Base-by-base conservation (phyloP, 2,888 invertebrate genomes). In the Parnassius glacialis region DNA sequence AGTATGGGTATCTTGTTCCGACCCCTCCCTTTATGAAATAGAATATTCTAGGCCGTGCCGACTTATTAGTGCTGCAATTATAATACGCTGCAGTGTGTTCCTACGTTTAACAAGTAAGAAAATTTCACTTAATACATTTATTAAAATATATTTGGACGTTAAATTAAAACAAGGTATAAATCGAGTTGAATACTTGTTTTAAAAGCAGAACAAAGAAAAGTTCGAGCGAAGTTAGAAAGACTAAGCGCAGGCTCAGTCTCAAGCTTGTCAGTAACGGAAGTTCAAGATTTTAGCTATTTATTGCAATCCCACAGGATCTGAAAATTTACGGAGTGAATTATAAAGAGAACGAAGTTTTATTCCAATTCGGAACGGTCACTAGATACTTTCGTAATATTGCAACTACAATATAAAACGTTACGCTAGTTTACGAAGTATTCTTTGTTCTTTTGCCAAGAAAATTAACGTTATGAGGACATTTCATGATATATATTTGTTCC, bases 261-360 rank as follows among this genome's bases (percentile, higher is more conserved):
- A 76, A 80, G 73, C 75, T 76, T 78, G 80, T 78, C 82, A 80
- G 84, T 80, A 82, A 83, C 80, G 82, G 78, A 84, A 90, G 81
- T 87, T 87, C 83, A 82, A 81, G 87, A 89, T 90, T 90, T 87
- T 81, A 80, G 81, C 84, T 89, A 90, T 90, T 90, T 90, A 90
- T 90, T 87, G 84, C 88, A 74, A 85, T 86, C 88, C 85, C 82
- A 65, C 71, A 76, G 81, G 84, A 87, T 84, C 78, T 74, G 74
- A 70, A 79, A 87, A 87, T 90, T 89, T 89, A 89, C 86, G 87
- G 81, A 78, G 68, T 68, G 69, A 70, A 72, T 79, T 90, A 90
- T 90, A 90, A 89, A 85, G 81, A 73, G 71, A 71, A 71, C 75
- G 70, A 70, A 75, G 65, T 54, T 58, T 44, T 51, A 52, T 54